Percentiles rank a stretch among this genome's conserved stretches.
Evolutionary conservation across 1,140 invertebrate genomes (phyloP).

Genomic region (Neodiprion virginianus): DNA sequence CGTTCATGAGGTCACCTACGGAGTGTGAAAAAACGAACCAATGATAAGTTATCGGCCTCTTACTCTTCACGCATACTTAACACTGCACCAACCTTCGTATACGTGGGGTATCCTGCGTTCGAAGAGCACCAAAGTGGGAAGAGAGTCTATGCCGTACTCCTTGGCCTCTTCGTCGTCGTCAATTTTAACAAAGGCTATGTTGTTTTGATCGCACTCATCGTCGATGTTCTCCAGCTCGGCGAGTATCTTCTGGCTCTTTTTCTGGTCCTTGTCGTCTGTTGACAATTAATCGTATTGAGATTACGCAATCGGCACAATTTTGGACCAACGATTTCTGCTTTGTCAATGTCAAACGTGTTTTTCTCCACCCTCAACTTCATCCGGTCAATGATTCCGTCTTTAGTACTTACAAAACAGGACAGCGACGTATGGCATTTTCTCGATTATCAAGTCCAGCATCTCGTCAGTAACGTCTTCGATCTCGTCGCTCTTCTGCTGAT

Average conservation of each 20-base stretch:
- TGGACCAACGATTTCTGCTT: background rate
- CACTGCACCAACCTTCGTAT: constrained; percentile 75
- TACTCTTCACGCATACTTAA: background rate
- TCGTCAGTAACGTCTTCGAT: constrained; percentile 95
- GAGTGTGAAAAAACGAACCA: constrained; percentile 24
- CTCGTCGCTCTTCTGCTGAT: constrained; percentile 86
- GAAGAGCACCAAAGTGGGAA: constrained; percentile 86
- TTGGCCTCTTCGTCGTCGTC: constrained; percentile 87
- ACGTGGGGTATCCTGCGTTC: constrained; percentile 87
- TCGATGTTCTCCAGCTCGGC: constrained; percentile 92
- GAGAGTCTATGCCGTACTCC: constrained; percentile 84
- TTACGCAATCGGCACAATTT: background rate
- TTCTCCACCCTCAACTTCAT: background rate
- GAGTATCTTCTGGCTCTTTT: constrained; percentile 88
- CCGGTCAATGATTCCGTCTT: constrained; percentile 10
- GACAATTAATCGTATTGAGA: constrained; percentile 35
- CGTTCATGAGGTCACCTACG: constrained; percentile 84
- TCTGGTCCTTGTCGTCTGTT: constrained; percentile 90
- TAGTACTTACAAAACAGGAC: constrained; percentile 86
- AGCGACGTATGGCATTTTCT: constrained; percentile 86
- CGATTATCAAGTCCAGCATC: constrained; percentile 91
- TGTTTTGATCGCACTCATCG: constrained; percentile 91
- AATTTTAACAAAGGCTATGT: constrained; percentile 93
- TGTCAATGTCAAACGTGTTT: constrained; percentile 4
- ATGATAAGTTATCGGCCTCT: background rate